phyloP scores from a whole-genome alignment of 2,797 vertebrate genomes.

The Tinamus major region DNA sequence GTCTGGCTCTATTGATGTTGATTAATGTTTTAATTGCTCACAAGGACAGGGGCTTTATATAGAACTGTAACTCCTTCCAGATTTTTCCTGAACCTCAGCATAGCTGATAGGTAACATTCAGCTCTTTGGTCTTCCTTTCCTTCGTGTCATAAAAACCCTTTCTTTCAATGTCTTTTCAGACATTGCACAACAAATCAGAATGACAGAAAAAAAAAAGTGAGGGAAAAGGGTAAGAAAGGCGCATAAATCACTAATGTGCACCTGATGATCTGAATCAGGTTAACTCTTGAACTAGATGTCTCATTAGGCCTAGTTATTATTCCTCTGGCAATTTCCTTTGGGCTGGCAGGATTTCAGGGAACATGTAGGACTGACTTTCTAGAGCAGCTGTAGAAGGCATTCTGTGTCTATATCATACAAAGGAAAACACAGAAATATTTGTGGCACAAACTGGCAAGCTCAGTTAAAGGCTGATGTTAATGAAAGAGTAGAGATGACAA shows the following conservation, averaged over 20 bases:
- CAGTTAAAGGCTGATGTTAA: neutral
- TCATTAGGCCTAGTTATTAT: neutral
- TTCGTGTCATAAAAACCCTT: neutral
- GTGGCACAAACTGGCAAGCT: neutral
- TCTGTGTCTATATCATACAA: neutral
- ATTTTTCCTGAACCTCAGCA: neutral
- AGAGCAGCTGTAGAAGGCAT: neutral
- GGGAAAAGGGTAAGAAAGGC: neutral
- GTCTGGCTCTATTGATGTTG: neutral
- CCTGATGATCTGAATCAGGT: neutral
- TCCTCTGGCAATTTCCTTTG: neutral
- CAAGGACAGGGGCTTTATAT: neutral
- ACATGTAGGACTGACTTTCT: neutral
- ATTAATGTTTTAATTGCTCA: neutral
- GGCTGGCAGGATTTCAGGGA: neutral
- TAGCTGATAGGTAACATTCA: neutral
- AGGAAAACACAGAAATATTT: neutral
- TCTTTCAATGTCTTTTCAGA: neutral
- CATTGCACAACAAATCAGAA: neutral
- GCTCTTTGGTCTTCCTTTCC: neutral
- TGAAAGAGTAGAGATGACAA: neutral
- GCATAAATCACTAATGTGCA: neutral
- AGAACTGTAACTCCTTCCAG: neutral
- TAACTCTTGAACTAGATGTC: neutral
- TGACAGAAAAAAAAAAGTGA: neutral